Base-by-base conservation (phyloP, 2,113 vertebrate species). In the Podarcis cretensis region DNA sequence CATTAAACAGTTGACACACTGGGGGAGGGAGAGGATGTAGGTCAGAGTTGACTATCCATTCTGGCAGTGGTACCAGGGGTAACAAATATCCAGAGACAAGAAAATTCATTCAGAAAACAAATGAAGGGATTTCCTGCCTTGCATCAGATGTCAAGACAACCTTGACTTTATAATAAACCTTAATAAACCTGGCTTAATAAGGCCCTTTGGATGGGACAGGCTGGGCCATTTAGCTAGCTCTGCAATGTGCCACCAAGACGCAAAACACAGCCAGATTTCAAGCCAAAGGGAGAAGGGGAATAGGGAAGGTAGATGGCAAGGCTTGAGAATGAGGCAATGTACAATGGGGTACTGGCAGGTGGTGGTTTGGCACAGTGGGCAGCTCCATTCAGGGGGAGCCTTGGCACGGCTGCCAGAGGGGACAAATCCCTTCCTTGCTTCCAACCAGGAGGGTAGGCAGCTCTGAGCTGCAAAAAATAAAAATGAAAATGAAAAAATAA, bases 331-430 rank as follows among this genome's bases (percentile, higher is more conserved):
- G 73, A 74, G 40, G 80, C 1, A 0, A 1, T 0, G 0, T 9
- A 18, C 54, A 57, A 59, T 20, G 8, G 74, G 74, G 1, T 23
- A 10, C 5, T 20, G 2, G 57, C 84, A 65, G 75, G 84, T 95
- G 48, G 83, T 57, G 25, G 1, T 93, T 95, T 96, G 95, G 95
- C 95, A 95, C 80, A 59, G 40, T 23, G 0, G 0, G 81, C 81
- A 84, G 83, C 84, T 40, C 79, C 35, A 68, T 79, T 74, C 13
- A 0, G 0, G 43, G 57, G 59, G 79, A 81, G 63, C 73, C 84
- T 83, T 83, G 89, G 65, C 65, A 87, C 27, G 32, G 74, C 16
- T 59, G 81, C 80, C 21, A 57, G 57, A 78, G 74, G 43, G 63
- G 75, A 25, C 76, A 6, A 40, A 8, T 71, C 21, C 82, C 25